Conservation (phyloP, 2,113 vertebrate species). For the Lamprotornis superbus region DNA sequence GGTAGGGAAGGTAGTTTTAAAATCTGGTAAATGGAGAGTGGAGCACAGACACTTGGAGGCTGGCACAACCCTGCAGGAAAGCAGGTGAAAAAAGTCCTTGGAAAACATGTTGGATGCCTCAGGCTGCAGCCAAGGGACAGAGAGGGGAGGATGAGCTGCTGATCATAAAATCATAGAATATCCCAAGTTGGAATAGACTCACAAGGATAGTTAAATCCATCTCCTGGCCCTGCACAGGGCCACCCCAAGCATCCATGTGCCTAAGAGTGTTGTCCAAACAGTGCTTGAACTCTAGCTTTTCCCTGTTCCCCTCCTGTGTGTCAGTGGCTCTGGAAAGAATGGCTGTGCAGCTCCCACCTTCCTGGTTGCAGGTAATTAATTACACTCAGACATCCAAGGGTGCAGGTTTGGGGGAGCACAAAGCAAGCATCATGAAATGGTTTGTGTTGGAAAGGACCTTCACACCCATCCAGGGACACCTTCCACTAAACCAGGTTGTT, state of each 20-base stretch:
- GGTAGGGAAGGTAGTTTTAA: background rate
- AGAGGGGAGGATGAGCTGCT: background rate
- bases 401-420: background rate
- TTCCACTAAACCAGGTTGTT: background rate
- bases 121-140: background rate
- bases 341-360: background rate
- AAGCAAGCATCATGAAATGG: background rate
- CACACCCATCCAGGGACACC: background rate
- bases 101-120: background rate
- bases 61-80: background rate
- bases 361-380: background rate
- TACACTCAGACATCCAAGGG: background rate
- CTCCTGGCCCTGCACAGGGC: background rate
- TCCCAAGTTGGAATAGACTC: background rate
- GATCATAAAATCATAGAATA: background rate
- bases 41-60: rapidly evolving
- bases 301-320: background rate
- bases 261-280: background rate
- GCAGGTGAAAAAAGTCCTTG: background rate
- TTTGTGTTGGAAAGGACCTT: background rate
- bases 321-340: rapidly evolving
- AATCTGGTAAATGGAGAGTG: rapidly evolving
- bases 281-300: background rate
- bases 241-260: background rate
- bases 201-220: background rate